These are phyloP conservation scores for Ormyrus thymus DNA, from an alignment of 2,888 invertebrate species.

Conservation along the genomic window DNA sequence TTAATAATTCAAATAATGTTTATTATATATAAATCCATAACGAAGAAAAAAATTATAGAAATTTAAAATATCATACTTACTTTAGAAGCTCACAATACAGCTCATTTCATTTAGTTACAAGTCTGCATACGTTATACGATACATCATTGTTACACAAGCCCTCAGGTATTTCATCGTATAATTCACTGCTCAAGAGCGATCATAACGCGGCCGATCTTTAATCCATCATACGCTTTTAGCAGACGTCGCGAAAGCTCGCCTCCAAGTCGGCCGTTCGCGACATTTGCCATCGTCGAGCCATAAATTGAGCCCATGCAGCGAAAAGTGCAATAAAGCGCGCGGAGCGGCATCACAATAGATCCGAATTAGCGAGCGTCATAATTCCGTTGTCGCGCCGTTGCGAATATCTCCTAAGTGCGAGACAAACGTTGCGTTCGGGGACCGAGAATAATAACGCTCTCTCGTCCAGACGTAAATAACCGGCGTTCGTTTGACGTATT, in stretches of 20 bases:
- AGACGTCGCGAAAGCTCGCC: not conserved
- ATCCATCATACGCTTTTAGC: too few species aligned
- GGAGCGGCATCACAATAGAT: slow-evolving; percentile 45
- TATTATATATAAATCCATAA: too few species aligned
- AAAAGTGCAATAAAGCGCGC: slow-evolving; percentile 40
- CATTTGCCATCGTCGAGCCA: slow-evolving; percentile 35
- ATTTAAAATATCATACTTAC: too few species aligned
- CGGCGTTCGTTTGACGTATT: not conserved
- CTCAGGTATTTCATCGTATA: too few species aligned
- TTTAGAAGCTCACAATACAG: too few species aligned
- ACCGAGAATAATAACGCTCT: slow-evolving; percentile 35
- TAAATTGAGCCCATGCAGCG: slow-evolving; percentile 34
- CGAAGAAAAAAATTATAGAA: too few species aligned
- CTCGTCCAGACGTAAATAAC: slow-evolving; percentile 30
- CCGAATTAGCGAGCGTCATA: slow-evolving; percentile 49
- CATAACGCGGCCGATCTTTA: too few species aligned
- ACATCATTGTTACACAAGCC: too few species aligned
- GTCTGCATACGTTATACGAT: too few species aligned
- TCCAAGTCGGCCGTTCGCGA: not conserved
- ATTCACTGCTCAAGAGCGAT: too few species aligned
- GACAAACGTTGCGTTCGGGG: not conserved
- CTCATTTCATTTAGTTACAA: too few species aligned
- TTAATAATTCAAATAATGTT: too few species aligned
- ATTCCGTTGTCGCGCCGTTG: slow-evolving; percentile 43
- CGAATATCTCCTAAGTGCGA: slow-evolving; percentile 4